phyloP scores from a whole-genome alignment of 1,140 invertebrate species.

The Drosophila littoralis region DNA sequence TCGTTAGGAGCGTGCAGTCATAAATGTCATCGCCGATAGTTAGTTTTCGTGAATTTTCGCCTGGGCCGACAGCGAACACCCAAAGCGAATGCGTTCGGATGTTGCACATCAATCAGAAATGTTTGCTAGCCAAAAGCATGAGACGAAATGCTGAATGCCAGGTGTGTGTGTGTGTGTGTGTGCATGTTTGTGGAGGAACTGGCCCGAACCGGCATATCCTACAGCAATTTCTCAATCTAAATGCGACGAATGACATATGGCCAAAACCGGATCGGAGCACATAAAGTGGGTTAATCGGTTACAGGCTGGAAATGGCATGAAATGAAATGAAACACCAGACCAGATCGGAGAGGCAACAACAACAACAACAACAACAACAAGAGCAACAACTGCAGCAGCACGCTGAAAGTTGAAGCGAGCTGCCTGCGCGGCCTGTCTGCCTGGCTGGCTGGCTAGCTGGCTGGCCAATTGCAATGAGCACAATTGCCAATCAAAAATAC shows the following conservation, averaged over 20 bases:
- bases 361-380: background rate
- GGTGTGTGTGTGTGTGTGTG: background rate
- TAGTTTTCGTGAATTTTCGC: conserved; percentile 3
- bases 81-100: conserved; percentile 30
- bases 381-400: conserved; percentile 12
- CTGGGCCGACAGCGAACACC: conserved; percentile 15
- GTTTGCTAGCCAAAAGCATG: background rate
- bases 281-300: conserved; percentile 76
- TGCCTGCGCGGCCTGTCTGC: background rate
- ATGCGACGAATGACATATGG: conserved; percentile 34
- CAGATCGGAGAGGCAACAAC: conserved; percentile 13
- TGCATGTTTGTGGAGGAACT: background rate
- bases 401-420: conserved; percentile 44
- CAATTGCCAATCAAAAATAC: conserved; percentile 67
- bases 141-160: too few relatives aligned
- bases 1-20: conserved; percentile 4
- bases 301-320: conserved; percentile 61
- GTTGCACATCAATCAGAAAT: conserved; percentile 14
- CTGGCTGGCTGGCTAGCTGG: background rate
- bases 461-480: conserved; percentile 58
- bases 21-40: conserved; percentile 34
- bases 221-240: conserved; percentile 44
- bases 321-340: conserved; percentile 52
- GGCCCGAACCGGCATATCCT: conserved; percentile 59
- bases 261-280: conserved; percentile 60